These are phyloP conservation scores for Mesorhabditis belari DNA, from an alignment of 2,888 invertebrate species.

Conservation along the genomic window DNA sequence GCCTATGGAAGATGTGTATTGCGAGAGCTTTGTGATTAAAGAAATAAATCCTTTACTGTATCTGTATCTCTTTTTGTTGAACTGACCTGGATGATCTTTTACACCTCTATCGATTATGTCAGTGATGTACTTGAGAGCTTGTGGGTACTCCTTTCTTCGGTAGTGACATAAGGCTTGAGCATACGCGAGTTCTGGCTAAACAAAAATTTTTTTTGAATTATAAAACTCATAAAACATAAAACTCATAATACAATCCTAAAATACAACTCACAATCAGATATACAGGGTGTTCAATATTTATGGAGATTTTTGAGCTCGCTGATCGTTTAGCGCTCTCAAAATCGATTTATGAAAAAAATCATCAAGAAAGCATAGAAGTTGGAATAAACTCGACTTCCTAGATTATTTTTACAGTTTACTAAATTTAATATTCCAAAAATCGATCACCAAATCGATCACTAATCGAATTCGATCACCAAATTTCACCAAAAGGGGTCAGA, in stretches of 20 bases:
- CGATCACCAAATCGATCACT: too few relatives aligned
- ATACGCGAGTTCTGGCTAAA: constrained; percentile 73
- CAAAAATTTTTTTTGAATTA: background rate
- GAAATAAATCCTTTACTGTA: background rate
- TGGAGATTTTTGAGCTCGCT: background rate
- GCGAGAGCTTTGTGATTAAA: background rate
- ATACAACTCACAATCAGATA: background rate
- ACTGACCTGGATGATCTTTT: constrained; percentile 74
- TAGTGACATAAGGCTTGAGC: constrained; percentile 92
- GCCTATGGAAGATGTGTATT: background rate
- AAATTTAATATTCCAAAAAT: too few relatives aligned
- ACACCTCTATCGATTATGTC: constrained; percentile 93
- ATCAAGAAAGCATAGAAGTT: too few relatives aligned
- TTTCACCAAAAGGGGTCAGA: too few relatives aligned
- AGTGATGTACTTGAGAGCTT: constrained; percentile 81
- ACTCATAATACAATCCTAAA: background rate
- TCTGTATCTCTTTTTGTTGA: background rate
- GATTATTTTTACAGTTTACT: too few relatives aligned
- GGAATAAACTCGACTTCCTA: too few relatives aligned
- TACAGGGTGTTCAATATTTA: too few relatives aligned
- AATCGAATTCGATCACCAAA: too few relatives aligned
- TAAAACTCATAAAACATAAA: background rate
- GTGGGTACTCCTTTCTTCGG: constrained; percentile 82
- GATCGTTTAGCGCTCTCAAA: too few relatives aligned
- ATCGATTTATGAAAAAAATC: too few relatives aligned